Conservation (phyloP, 2,113 vertebrate species). For the Centropus bengalensis region DNA sequence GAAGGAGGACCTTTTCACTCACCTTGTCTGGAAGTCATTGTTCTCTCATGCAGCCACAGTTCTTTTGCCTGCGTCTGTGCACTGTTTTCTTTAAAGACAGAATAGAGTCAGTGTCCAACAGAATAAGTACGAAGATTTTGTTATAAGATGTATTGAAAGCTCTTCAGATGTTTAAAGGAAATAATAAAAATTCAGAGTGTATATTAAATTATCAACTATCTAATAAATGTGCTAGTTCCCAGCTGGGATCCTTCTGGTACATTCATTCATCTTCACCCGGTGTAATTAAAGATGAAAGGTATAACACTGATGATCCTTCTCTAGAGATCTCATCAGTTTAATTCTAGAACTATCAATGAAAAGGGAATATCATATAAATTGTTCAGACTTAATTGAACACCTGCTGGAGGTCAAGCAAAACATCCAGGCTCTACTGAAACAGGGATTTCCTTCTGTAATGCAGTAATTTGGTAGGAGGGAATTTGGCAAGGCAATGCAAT, state of each 20-base stretch:
- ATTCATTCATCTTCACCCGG: conserved; percentile 77
- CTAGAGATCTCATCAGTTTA: conserved; percentile 78
- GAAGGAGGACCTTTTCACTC: conserved; percentile 27
- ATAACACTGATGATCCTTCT: conserved; percentile 74
- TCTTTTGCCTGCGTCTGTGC: neutral
- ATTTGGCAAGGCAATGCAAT: conserved; percentile 37
- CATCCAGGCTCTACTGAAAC: conserved; percentile 64
- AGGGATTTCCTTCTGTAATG: conserved; percentile 46
- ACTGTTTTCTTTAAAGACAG: neutral
- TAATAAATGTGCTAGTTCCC: conserved; percentile 75
- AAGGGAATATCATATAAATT: conserved; percentile 73
- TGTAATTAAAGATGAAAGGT: conserved; percentile 81
- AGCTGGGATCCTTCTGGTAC: conserved; percentile 71
- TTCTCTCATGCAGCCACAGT: conserved; percentile 32
- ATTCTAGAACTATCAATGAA: conserved; percentile 77
- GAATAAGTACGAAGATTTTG: conserved; percentile 26
- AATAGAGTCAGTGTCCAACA: neutral
- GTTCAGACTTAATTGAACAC: conserved; percentile 80
- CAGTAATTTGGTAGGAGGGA: conserved; percentile 49
- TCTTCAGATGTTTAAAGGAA: conserved; percentile 52
- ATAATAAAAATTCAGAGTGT: conserved; percentile 58
- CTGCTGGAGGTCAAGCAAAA: conserved; percentile 75
- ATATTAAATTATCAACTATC: conserved; percentile 76
- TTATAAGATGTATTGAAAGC: conserved; percentile 34
- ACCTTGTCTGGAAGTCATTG: conserved; percentile 20